Percentiles rank a stretch among this genome's conserved stretches.
Conservation (phyloP, 2,113 vertebrate genomes). For the Microtus pennsylvanicus region DNA sequence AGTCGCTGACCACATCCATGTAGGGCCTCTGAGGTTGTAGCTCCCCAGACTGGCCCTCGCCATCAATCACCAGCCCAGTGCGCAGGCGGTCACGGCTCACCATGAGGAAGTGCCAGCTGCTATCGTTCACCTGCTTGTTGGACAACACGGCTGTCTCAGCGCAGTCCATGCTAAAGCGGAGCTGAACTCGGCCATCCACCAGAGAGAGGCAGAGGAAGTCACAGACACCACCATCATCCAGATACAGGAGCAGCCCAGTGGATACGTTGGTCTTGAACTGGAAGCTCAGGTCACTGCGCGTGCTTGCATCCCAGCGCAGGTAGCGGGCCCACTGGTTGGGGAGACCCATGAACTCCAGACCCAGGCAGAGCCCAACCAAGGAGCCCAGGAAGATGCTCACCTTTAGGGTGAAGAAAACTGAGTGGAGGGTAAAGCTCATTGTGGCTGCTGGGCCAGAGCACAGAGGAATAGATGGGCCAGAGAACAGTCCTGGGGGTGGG, state of each 20-base stretch:
- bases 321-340: constrained; percentile 97
- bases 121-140: constrained; percentile 93
- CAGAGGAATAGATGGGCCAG: not conserved
- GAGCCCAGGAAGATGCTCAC: constrained; percentile 91
- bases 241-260: constrained; percentile 95
- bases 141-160: constrained; percentile 92
- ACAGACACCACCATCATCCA: constrained; percentile 96
- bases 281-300: constrained; percentile 95
- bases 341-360: constrained; percentile 96
- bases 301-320: constrained; percentile 97
- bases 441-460: constrained; percentile 59
- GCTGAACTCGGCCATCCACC: constrained; percentile 91
- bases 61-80: constrained; percentile 93
- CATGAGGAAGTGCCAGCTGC: constrained; percentile 95
- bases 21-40: constrained; percentile 93
- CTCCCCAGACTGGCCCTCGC: constrained; percentile 90
- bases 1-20: constrained; percentile 97
- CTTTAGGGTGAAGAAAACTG: constrained; percentile 89
- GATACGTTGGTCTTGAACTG: constrained; percentile 96
- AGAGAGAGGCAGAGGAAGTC: constrained; percentile 95
- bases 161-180: constrained; percentile 96
- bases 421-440: constrained; percentile 89
- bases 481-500: not conserved
- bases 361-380: constrained; percentile 90
- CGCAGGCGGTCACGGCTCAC: constrained; percentile 93